Base-by-base conservation (phyloP, 2,888 invertebrate species). In the Scaptomyza cyrtandrae region DNA sequence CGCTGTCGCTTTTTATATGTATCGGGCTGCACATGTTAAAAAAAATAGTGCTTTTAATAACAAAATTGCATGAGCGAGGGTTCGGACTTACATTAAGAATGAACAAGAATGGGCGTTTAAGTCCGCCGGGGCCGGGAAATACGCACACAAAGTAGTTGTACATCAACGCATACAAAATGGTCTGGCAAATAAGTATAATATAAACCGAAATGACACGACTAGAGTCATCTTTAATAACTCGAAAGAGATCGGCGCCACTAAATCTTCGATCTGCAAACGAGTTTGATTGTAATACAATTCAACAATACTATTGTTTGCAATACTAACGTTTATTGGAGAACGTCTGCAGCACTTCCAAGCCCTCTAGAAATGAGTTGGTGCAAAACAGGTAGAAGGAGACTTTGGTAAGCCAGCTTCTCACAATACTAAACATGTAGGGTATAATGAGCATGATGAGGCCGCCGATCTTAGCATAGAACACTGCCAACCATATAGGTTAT, bases 81-180 rank as follows among this genome's bases (percentile, higher is more conserved):
- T 24, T 6, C 10, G 27, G 6, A 74, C 56, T 73, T 90, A 95
- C 96, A 91, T 93, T 92, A 45, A 94, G 93, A 3, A 94, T 91
- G 89, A 96, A 96, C 78, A 94, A 93, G 93, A 94, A 94, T 0
- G 94, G 94, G 73, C 94, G 93, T 3, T 95, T 94, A 3, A 95
- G 93, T 0, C 96, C 96, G 80, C 94, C 95, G 27, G 94, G 93
- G 3, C 96, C 96, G 0, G 96, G 96, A 71, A 91, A 90, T 29
- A 92, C 78, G 57, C 88, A 84, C 1, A 87, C 82, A 29, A 92
- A 74, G 50, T 92, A 92, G 46, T 87, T 88, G 73, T 92, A 92
- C 0, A 91, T 67, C 24, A 89, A 5, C 0, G 83, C 84, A 64
- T 92, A 92, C 0, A 89, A 31, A 16, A 90, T 16, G 2, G 80